Base-by-base conservation (phyloP, 2,797 vertebrate species). In the Varecia variegata region DNA sequence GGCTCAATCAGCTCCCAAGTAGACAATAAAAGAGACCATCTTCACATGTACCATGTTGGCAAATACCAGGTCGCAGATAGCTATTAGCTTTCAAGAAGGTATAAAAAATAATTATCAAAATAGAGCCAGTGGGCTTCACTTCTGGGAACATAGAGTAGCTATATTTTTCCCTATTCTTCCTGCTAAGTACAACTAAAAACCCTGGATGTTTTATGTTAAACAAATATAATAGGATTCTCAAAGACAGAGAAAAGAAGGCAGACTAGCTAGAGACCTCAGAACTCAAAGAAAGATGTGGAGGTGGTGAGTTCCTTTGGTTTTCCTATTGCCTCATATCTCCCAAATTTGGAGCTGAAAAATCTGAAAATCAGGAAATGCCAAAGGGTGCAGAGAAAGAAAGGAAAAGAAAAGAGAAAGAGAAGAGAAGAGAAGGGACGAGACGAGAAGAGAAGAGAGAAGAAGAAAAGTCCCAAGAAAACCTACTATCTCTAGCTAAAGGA, bases 81-180 rank as follows among this genome's bases (percentile, higher is more conserved):
- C 30, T 92, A 79, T 43, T 54, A 71, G 50, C n/a, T 79, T 73
- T 92, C 9, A 79, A 79, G 60, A 84, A 77, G 2, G 30, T 30
- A 38, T 68, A 70, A 47, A 74, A 71, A 90, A 15, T 20, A 73
- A 62, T 38, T 76, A 79, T 88, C 14, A 17, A 86, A 45, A 35
- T 67, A 82, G 27, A 82, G 47, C 15, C 67, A 73, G 7, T 11
- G 4, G 21, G 27, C 20, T 45, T 30, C 30, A 45, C 12, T 93
- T 77, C 56, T 60, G 17, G 38, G 18, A 92, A 76, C 56, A 20
- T 30, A 11, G 11, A 47, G 3, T 62, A 79, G 9, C 77, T 27
- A 2, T 56, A 58, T 17, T 88, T 71, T 77, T 56, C 18, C 50
- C 35, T 84, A 90, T 73, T 77, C 52, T 12, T 82, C 13, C 11